These are phyloP conservation scores for Glomeris maerens DNA, from an alignment of 1,140 invertebrate genomes.

Conservation along the genomic window DNA sequence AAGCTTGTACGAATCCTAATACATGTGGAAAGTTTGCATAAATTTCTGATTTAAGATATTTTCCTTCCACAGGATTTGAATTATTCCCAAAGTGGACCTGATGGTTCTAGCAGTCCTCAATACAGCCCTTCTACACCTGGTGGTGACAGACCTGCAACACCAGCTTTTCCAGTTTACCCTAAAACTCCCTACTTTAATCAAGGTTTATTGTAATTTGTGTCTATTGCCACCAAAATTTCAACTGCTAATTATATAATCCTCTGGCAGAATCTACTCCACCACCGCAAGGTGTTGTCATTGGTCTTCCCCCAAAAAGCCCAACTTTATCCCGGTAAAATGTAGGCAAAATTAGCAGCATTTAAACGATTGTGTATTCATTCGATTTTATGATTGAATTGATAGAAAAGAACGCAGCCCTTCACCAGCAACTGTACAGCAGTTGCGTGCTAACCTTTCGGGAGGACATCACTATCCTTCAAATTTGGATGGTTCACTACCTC, in stretches of 20 bases:
- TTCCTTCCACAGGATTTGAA: too few relatives aligned
- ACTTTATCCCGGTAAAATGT: constrained; percentile 20
- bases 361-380: too few relatives aligned
- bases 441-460: constrained; percentile 37
- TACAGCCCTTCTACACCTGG: constrained; percentile 13
- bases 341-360: too few relatives aligned
- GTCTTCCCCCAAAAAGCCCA: constrained; percentile 18
- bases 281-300: constrained; percentile 6
- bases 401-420: constrained; percentile 22
- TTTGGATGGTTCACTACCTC: too few relatives aligned
- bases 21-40: too few relatives aligned
- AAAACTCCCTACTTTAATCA: constrained; percentile 61
- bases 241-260: constrained; percentile 2
- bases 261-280: constrained; percentile 3
- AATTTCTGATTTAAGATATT: too few relatives aligned
- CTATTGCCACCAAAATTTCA: neutral
- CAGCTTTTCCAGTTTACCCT: constrained; percentile 74
- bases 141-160: constrained; percentile 55
- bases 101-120: constrained; percentile 14
- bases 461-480: too few relatives aligned
- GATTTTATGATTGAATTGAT: constrained; percentile 12
- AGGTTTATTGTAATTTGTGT: constrained; percentile 31
- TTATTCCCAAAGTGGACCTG: too few relatives aligned
- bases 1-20: too few relatives aligned
- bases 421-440: constrained; percentile 28